A percentile compares a stretch with the other conserved stretches of the same genome.
phyloP scores from a whole-genome alignment of 1,140 invertebrate genomes.

The Antheraea mylitta region DNA sequence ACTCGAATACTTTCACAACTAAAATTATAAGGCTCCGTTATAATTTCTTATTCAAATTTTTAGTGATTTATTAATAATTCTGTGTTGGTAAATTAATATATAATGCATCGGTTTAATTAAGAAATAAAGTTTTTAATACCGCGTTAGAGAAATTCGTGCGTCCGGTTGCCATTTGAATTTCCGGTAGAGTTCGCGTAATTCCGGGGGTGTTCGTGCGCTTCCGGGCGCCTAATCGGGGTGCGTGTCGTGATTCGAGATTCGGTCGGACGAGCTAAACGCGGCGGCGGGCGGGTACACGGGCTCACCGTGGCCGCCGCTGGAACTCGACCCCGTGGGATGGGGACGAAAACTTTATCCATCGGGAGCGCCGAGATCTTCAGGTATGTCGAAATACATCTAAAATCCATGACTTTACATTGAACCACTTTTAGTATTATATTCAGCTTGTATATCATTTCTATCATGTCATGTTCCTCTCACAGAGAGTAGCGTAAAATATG shows the following conservation, averaged over 20 bases:
- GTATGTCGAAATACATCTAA: slow-evolving; percentile 34
- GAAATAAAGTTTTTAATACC: not conserved
- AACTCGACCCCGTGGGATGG: slow-evolving; percentile 86
- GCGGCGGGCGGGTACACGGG: slow-evolving; percentile 85
- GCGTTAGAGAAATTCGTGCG: slow-evolving; percentile 1
- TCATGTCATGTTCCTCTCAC: too few species aligned
- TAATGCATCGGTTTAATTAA: not conserved
- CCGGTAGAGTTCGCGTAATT: slow-evolving; percentile 43
- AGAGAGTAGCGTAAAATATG: too few species aligned
- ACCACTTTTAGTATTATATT: too few species aligned
- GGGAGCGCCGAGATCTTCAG: slow-evolving; percentile 79
- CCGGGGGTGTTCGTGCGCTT: slow-evolving; percentile 60
- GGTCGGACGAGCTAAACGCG: slow-evolving; percentile 84
- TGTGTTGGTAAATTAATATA: slow-evolving; percentile 2
- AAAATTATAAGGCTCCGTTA: not conserved
- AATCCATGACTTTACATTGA: too few species aligned
- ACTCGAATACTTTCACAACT: slow-evolving; percentile 1
- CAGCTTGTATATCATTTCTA: too few species aligned
- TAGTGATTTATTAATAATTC: slow-evolving; percentile 5
- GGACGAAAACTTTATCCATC: slow-evolving; percentile 86
- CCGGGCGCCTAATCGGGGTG: slow-evolving; percentile 51
- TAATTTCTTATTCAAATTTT: not conserved
- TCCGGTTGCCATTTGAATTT: slow-evolving; percentile 27
- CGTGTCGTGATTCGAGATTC: slow-evolving; percentile 80
- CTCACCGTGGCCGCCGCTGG: slow-evolving; percentile 85